Conservation (phyloP, 1,140 invertebrate species). For the Lerema accius region DNA sequence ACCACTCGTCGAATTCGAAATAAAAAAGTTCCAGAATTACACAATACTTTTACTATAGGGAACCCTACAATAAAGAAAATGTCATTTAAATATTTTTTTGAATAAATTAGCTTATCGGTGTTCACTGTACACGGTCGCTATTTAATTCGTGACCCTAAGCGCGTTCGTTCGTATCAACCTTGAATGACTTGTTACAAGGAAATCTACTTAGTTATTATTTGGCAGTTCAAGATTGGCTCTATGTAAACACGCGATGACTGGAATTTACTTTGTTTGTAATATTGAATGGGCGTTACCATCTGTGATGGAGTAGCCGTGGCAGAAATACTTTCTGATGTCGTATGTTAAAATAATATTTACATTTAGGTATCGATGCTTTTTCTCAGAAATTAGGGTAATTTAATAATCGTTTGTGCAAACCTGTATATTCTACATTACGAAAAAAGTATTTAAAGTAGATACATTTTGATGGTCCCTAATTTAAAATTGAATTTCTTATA, state of each 20-base stretch:
- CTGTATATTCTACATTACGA: no score
- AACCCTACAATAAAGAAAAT: no score
- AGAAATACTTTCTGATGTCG: not conserved
- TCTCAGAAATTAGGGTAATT: no score
- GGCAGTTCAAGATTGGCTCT: constrained; percentile 31
- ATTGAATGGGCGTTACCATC: constrained; percentile 15
- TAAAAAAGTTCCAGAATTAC: no score
- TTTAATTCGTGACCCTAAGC: constrained; percentile 25
- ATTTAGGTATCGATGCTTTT: no score
- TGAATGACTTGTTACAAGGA: constrained; percentile 24
- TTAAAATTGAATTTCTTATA: no score
- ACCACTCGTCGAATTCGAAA: no score
- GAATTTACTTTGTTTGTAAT: constrained; percentile 38
- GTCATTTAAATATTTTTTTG: not conserved
- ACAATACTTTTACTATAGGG: no score
- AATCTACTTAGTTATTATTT: constrained; percentile 35
- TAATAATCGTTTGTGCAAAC: no score
- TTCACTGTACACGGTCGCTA: not conserved
- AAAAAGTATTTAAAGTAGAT: no score
- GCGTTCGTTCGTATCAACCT: constrained; percentile 22
- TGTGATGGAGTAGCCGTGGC: not conserved
- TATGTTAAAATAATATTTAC: no score
- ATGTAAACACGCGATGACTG: constrained; percentile 38
- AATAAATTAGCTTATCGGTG: constrained; percentile 1
- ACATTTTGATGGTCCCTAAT: no score